phyloP scores from a whole-genome alignment of 2,797 vertebrate species.

The Mormyrops boulengeri region DNA sequence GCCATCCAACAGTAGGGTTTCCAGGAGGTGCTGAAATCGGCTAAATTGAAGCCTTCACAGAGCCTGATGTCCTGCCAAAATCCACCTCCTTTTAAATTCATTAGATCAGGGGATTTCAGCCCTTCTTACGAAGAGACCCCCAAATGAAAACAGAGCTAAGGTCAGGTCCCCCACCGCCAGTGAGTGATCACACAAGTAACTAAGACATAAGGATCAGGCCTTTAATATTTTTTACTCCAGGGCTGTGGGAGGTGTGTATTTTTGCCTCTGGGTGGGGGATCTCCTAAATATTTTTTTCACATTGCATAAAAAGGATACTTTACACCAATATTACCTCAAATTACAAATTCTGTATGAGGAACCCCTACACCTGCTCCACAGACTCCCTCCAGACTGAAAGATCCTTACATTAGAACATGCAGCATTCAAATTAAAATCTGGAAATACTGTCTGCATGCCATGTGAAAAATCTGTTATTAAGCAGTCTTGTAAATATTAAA shows the following conservation, averaged over 20 bases:
- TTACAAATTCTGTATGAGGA: background rate
- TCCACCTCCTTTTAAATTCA: slow-evolving; percentile 13
- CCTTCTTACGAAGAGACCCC: background rate
- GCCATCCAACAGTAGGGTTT: background rate
- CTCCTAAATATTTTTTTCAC: too few species aligned
- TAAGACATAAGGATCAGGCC: background rate
- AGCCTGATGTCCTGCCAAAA: slow-evolving; percentile 18
- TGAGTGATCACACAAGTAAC: background rate
- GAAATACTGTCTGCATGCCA: background rate
- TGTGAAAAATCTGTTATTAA: background rate
- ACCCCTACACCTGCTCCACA: background rate
- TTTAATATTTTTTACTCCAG: too few species aligned
- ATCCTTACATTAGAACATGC: slow-evolving; percentile 4
- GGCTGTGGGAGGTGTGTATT: background rate
- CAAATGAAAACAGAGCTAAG: background rate
- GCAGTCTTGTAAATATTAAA: background rate
- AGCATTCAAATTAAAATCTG: background rate
- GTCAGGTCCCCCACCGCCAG: background rate
- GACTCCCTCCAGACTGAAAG: background rate
- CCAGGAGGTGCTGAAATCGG: slow-evolving; percentile 12
- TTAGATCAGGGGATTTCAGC: background rate
- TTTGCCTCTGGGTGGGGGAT: background rate
- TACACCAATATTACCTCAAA: background rate
- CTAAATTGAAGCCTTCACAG: slow-evolving; percentile 13
- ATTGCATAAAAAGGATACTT: background rate